Evolutionary conservation across 1,140 invertebrate species (phyloP), one percentile per base, ranked within the genome.

Genomic region (Drosophila cardini): DNA sequence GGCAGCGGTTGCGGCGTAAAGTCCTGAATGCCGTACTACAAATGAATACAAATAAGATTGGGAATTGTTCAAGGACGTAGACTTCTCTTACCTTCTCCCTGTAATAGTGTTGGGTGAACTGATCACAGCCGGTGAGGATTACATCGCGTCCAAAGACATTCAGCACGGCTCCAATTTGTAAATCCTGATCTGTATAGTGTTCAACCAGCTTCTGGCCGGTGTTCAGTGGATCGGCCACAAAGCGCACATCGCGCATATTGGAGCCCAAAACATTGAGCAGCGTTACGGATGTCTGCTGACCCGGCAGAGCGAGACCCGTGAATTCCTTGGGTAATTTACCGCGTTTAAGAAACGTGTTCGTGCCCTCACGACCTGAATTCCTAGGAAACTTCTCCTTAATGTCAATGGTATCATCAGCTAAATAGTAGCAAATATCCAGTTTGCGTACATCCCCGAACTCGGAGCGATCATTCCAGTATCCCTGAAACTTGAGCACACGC

Each of bases 391-490:
- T 94, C 93, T 96, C 97, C 72, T 96, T 95, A 4, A 99, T 95
- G 90, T 98, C 97, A 13, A 98, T 95, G 0, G 97, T 98, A 85
- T 98, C 96, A 91, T 99, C 97, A 0, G 96, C 94, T 10, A 98
- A 93, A 92, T 96, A 98, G 91, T 97, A 98, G 91, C 95, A 94
- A 4, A 98, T 93, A 78, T 96, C 95, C 3, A 97, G 92, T 77
- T 96, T 92, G 75, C 97, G 95, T n/a, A 97, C 84, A 34, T 94
- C 93, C 34, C 97, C 95, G 91, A 95, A 95, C 80, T 95, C 94
- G 32, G 93, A 95, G 7, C 95, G 93, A 89, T 98, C 97, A 90
- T 98, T 97, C 97, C 98, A 98, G 76, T 97, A 97, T 21, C 95
- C 97, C 78, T 95, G 96, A 91, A 99, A 98, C 77, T 97, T 94